Evolutionary conservation across 2,113 vertebrate species (phyloP).

Genomic region (Galeopterus variegatus): DNA sequence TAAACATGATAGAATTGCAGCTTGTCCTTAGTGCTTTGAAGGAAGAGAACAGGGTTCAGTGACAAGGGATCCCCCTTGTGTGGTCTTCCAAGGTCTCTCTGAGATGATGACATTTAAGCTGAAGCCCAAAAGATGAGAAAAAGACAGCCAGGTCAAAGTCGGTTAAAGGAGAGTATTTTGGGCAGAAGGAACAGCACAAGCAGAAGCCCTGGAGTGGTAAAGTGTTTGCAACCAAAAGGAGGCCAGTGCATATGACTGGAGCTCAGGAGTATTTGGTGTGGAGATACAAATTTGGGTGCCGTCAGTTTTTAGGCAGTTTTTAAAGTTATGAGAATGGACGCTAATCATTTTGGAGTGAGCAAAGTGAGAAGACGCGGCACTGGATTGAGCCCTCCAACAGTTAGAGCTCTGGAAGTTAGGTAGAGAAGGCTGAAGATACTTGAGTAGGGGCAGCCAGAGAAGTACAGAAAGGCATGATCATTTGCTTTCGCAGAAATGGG

Average conservation of each 20-base stretch:
- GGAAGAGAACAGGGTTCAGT: neutral
- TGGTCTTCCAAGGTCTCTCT: neutral
- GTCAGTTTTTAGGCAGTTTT: neutral
- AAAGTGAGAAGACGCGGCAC: neutral
- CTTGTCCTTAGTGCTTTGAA: neutral
- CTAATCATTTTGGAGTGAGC: neutral
- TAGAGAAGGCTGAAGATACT: neutral
- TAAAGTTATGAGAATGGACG: neutral
- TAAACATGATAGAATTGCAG: neutral
- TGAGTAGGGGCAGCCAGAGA: conserved; percentile 6
- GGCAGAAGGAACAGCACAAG: neutral
- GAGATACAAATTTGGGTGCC: neutral
- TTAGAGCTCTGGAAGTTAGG: neutral
- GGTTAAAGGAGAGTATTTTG: neutral
- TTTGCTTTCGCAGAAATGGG: neutral
- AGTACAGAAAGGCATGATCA: neutral
- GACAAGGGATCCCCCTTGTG: neutral
- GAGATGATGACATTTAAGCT: neutral
- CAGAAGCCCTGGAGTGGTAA: neutral
- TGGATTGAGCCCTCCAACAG: neutral
- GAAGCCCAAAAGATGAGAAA: neutral
- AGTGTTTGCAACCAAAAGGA: neutral
- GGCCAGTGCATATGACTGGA: neutral
- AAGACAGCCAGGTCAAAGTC: neutral
- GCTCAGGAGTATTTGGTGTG: neutral